A percentile compares a stretch with the other conserved stretches of the same genome.
These are phyloP conservation scores for Acronicta aceris DNA, from an alignment of 2,888 invertebrate species.

Conservation along the genomic window DNA sequence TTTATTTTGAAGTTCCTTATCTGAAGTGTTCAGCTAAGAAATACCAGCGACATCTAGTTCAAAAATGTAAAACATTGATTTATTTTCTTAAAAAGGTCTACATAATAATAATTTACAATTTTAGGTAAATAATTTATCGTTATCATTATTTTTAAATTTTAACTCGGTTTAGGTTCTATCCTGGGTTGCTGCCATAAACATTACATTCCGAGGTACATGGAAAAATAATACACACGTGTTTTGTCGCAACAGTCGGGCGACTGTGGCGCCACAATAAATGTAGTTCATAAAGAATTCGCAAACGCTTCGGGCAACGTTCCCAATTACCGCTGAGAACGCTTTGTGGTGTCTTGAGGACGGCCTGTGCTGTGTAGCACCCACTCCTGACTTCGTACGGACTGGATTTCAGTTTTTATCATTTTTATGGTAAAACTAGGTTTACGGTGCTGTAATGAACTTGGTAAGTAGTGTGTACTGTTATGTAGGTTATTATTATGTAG, in stretches of 20 bases:
- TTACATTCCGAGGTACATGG: not conserved
- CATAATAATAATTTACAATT: too few species aligned
- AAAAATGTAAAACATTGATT: too few species aligned
- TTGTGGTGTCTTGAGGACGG: constrained; percentile 36
- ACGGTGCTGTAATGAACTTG: not conserved
- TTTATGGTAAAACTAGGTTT: constrained; percentile 15
- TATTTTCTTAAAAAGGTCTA: too few species aligned
- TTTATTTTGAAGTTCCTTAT: too few species aligned
- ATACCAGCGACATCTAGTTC: too few species aligned
- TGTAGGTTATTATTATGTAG: not conserved
- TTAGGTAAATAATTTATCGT: too few species aligned
- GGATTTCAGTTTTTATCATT: constrained; percentile 22
- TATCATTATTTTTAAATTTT: too few species aligned
- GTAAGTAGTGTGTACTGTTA: not conserved
- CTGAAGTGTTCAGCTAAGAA: too few species aligned
- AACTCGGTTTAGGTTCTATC: too few species aligned
- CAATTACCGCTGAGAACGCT: constrained; percentile 47
- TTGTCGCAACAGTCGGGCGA: constrained; percentile 7
- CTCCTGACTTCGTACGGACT: constrained; percentile 5
- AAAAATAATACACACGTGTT: not conserved
- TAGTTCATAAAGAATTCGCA: constrained; percentile 27
- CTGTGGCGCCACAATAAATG: constrained; percentile 29
- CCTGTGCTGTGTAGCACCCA: constrained; percentile 11
- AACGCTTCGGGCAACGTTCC: constrained; percentile 53
- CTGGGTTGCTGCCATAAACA: not conserved